A percentile compares a stretch with the other conserved stretches of the same genome.
These are phyloP conservation scores for Prionailurus bengalensis DNA, from an alignment of 2,113 vertebrate species.

Conservation along the genomic window DNA sequence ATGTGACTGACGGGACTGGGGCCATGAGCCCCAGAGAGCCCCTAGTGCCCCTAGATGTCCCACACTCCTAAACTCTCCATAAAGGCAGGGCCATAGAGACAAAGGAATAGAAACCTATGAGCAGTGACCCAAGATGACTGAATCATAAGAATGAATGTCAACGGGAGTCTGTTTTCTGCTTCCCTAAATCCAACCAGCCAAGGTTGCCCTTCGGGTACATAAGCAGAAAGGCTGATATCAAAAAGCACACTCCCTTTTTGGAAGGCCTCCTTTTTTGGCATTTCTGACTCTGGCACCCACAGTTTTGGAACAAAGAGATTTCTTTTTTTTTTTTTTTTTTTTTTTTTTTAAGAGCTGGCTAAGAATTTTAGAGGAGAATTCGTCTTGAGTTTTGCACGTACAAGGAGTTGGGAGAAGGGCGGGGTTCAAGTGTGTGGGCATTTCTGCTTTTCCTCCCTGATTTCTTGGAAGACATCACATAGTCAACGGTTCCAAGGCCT, in stretches of 20 bases:
- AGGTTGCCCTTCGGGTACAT: neutral
- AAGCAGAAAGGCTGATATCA: neutral
- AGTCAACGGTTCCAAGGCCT: neutral
- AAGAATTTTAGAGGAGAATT: neutral
- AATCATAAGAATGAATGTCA: neutral
- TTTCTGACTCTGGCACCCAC: constrained; percentile 16
- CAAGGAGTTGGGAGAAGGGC: neutral
- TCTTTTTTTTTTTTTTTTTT: neutral
- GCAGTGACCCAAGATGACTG: neutral
- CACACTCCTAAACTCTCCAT: neutral
- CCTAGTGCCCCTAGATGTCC: neutral
- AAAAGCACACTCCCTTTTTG: neutral
- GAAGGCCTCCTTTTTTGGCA: neutral
- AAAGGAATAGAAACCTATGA: neutral
- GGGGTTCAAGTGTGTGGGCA: neutral
- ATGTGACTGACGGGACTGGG: neutral
- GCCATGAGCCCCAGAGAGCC: neutral
- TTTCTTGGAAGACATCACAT: neutral
- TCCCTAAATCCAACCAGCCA: neutral
- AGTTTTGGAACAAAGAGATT: constrained; percentile 17
- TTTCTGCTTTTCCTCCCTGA: neutral
- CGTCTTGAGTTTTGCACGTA: neutral
- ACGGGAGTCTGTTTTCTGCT: neutral
- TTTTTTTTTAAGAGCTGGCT: neutral
- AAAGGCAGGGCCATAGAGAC: neutral